Conservation (phyloP, 1,140 invertebrate genomes). For the Hyles vespertilio region DNA sequence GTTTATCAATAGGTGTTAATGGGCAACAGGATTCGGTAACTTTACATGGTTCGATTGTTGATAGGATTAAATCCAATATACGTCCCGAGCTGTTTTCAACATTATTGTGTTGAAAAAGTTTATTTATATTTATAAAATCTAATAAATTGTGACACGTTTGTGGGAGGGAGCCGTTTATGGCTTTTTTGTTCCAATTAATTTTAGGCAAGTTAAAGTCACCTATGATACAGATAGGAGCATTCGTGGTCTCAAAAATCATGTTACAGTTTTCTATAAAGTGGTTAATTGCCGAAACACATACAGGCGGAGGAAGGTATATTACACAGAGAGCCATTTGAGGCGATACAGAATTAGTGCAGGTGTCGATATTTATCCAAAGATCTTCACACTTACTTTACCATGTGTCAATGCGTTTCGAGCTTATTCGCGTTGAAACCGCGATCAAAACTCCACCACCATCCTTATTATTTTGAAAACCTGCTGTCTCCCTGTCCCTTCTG, state of each 20-base stretch:
- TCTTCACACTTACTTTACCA: neutral
- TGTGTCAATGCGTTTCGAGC: too few relatives aligned
- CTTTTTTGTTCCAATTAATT: neutral
- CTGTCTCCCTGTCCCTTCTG: too few relatives aligned
- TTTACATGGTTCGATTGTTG: slow-evolving; percentile 1
- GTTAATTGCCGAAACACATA: neutral
- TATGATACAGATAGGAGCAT: neutral
- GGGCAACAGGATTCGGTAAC: slow-evolving; percentile 4
- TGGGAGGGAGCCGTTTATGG: too few relatives aligned
- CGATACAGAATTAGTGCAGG: too few relatives aligned
- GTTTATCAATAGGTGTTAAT: slow-evolving; percentile 16
- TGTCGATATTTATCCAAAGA: neutral
- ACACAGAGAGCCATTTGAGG: neutral
- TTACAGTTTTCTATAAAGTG: neutral
- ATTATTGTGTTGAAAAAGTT: too few relatives aligned
- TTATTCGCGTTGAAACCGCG: too few relatives aligned
- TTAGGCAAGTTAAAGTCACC: neutral
- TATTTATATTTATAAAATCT: too few relatives aligned
- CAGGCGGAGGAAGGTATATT: neutral
- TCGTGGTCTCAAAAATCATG: neutral
- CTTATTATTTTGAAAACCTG: too few relatives aligned
- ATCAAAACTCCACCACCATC: too few relatives aligned
- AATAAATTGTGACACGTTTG: too few relatives aligned
- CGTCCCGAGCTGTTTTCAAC: too few relatives aligned
- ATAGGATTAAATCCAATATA: slow-evolving; percentile 1